Conservation (phyloP, 2,797 vertebrate genomes). For the Enteromius trimaculatus region DNA sequence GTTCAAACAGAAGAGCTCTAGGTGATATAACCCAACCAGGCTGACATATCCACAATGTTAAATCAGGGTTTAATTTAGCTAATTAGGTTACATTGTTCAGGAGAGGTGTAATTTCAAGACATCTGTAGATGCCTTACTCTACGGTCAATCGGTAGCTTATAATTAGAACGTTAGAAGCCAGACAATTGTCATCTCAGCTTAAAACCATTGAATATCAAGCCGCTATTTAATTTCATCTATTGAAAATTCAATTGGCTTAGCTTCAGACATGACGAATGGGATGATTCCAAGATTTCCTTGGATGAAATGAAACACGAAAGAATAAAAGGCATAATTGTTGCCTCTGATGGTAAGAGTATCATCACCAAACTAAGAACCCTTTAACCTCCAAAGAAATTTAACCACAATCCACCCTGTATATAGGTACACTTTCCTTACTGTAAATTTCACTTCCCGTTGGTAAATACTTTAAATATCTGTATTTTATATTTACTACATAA, state of each 20-base stretch:
- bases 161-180: conserved; percentile 36
- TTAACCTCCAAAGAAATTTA: background rate
- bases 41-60: background rate
- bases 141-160: conserved; percentile 11
- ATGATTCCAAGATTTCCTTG: conserved; percentile 2
- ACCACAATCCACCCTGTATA: background rate
- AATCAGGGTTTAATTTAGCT: conserved; percentile 27
- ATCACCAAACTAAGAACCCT: conserved; percentile 20
- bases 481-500: background rate
- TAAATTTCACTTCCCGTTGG: background rate
- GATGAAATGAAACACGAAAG: conserved; percentile 18
- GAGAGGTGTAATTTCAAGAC: conserved; percentile 41
- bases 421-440: background rate
- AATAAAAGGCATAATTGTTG: conserved; percentile 46
- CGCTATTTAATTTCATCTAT: conserved; percentile 39
- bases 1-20: conserved; percentile 34
- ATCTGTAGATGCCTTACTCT: background rate
- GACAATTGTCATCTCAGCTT: conserved; percentile 37
- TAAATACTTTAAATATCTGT: background rate
- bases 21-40: conserved; percentile 10
- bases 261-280: conserved; percentile 11
- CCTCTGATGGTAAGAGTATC: background rate
- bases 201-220: conserved; percentile 29
- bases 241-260: conserved; percentile 17
- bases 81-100: conserved; percentile 52